Evolutionary conservation across 1,140 invertebrate species (phyloP), one percentile per base, ranked within the genome.

Genomic region (Radopholus similis): DNA sequence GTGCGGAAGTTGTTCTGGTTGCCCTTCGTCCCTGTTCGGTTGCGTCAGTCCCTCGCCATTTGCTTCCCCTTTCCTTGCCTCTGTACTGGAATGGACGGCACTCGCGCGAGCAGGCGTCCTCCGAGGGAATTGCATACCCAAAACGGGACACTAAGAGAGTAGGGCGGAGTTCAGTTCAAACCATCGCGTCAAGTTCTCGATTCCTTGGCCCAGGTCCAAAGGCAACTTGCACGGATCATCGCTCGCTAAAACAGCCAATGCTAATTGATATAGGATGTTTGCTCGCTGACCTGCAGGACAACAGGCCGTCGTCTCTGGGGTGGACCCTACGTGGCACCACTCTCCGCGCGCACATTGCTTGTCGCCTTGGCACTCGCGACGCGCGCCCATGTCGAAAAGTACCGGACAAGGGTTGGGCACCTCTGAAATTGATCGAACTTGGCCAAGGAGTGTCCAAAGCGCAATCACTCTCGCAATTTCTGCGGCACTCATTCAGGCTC

Each of bases 161-260:
- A 11, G 1, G 30, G 21, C 18, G 1, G 26, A 47, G 26, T 21
- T 51, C 1, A 28, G 47, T 11, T 51, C 23, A n/a, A n/a, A 51
- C 79, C 79, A 81, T 42, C 79, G 69, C n/a, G 80, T 82, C 3
- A 81, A 53, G 58, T 76, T 82, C 15, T 73, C 81, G 15, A 30
- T 56, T 30, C 79, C 79, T 44, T 77, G 59, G 21, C 79, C 79
- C 9, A 59, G 44, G 38, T 82, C 77, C 11, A 82, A 37, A 23
- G 80, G 71, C 34, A 74, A 70, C 32, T 73, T 81, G 28, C 78
- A 81, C 9, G 78, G 72, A 62, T 81, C 75, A 37, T 58, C 44
- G 42, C 74, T 34, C 28, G 71, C 76, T 77, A 34, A 68, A 74
- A 65, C 15, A 73, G 18, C 15, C 11, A 32, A 58, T n/a, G 38